Evolutionary conservation across 1,140 invertebrate genomes (phyloP), one percentile per base, ranked within the genome.

Genomic region (Calliopsis andreniformis): DNA sequence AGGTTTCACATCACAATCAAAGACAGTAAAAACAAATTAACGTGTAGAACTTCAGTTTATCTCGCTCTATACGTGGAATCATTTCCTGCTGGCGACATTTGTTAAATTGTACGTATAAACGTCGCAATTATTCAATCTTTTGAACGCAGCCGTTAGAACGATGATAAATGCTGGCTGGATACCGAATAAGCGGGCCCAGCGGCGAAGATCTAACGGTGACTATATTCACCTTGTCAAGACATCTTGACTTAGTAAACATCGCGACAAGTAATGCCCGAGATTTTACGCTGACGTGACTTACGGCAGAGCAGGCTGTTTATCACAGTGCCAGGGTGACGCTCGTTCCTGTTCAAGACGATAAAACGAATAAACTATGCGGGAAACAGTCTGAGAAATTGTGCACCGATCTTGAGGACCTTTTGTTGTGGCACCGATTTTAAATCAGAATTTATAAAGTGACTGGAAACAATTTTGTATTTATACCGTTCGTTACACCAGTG

Each of bases 381-480:
- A 61, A 77, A 75, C 84, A 77, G 79, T 77, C 64, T 82, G 84
- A 85, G 84, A 82, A 85, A 85, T 80, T 79, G 72, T 64, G 59
- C 68, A 72, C 55, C 75, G 77, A 66, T 77, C 30, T 70, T 56
- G 79, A 85, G 69, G 83, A 82, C 64, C 84, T 84, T 82, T 82
- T 76, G 83, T 85, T 84, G 82, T 80, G 84, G 79, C 68, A 85
- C 79, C 80, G 84, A 84, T 82, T 80, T 85, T 85, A 85, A 85
- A 85, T 85, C 82, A 85, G 79, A 84, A 85, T 84, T 85, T 85
- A 85, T 85, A 72, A 59, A 64, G 58, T 82, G 83, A 42, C 83
- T 62, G 62, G 70, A 58, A 68, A 82, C 70, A 66, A 77, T 82
- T 49, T 69, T 71, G 51, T 69, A 69, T 72, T 72, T 63, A 51